Evolutionary conservation across 1,140 invertebrate genomes (phyloP), one percentile per base, ranked within the genome.

Genomic region (Monomorium pharaonis): DNA sequence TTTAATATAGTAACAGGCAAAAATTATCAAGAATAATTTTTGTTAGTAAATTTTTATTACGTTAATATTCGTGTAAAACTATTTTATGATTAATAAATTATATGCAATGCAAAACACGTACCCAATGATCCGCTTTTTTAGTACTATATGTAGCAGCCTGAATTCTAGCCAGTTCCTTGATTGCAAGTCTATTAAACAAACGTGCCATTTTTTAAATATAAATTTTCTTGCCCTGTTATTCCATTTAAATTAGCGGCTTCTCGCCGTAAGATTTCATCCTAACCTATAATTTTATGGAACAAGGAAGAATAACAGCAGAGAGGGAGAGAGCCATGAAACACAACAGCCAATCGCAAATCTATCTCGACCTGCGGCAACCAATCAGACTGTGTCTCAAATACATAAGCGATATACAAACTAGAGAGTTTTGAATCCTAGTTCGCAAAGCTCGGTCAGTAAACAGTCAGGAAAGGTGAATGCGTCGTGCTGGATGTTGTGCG

Each of bases 51-150:
- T n/a, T n/a, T n/a, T n/a, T n/a, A n/a, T n/a, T n/a, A n/a, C n/a
- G n/a, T n/a, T n/a, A n/a, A n/a, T n/a, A n/a, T n/a, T n/a, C n/a
- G n/a, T n/a, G n/a, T n/a, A n/a, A n/a, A n/a, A n/a, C n/a, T n/a
- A n/a, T n/a, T n/a, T n/a, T n/a, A n/a, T n/a, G n/a, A n/a, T n/a
- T n/a, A n/a, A n/a, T n/a, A 33, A 18, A 56, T 44, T 10, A 14
- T 18, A 24, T 1, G 9, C 4, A 30, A 2, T 58, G 14, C 1
- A n/a, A 56, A 27, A n/a, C 49, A 89, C 84, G 81, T 91, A 94
- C 94, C 94, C 92, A 94, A 44, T 94, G 93, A 65, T 92, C 44
- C 0, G 83, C 30, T 3, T 87, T 76, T 77, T 93, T 60, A 75
- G 87, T 89, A n/a, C n/a, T n/a, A 24, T 92, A 90, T 51, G 93